These are phyloP conservation scores for Paraescarpia echinospica DNA, from an alignment of 1,140 invertebrate genomes.

Conservation along the genomic window DNA sequence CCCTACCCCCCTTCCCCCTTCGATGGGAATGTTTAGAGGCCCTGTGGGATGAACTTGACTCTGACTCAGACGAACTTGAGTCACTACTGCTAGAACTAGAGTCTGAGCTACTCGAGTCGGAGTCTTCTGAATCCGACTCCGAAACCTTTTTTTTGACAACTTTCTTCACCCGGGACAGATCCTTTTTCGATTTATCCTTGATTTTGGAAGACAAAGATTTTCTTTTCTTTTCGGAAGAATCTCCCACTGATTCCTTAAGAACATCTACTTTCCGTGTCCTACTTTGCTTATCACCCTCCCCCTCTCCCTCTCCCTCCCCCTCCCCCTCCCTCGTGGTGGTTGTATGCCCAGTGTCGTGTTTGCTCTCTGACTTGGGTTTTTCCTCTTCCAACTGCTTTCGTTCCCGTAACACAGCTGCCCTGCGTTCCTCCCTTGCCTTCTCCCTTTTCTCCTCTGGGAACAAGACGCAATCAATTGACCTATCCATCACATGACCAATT, in stretches of 20 bases:
- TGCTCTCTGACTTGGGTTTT: conserved; percentile 16
- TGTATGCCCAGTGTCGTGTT: background rate
- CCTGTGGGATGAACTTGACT: background rate
- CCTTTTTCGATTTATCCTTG: background rate
- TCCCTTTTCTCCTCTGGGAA: conserved; percentile 45
- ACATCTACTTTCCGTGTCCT: background rate
- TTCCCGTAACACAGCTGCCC: conserved; percentile 14
- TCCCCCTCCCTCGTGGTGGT: conserved; percentile 19
- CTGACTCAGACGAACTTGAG: background rate
- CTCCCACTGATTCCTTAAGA: background rate
- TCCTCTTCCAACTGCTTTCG: conserved; percentile 8
- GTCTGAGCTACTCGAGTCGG: background rate
- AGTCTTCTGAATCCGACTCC: background rate
- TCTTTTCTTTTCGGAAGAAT: background rate
- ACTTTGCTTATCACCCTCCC: conserved; percentile 24
- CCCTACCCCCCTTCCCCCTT: background rate
- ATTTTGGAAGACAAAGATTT: background rate
- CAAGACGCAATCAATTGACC: background rate
- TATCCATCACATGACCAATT: background rate
- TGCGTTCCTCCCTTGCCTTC: conserved; percentile 39
- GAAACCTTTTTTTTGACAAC: background rate
- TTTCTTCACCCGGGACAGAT: background rate
- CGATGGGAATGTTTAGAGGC: background rate
- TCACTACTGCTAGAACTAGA: background rate
- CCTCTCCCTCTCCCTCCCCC: conserved; percentile 23